phyloP scores from a whole-genome alignment of 64 coral and sea anemone species.

The Actinia equina region DNA sequence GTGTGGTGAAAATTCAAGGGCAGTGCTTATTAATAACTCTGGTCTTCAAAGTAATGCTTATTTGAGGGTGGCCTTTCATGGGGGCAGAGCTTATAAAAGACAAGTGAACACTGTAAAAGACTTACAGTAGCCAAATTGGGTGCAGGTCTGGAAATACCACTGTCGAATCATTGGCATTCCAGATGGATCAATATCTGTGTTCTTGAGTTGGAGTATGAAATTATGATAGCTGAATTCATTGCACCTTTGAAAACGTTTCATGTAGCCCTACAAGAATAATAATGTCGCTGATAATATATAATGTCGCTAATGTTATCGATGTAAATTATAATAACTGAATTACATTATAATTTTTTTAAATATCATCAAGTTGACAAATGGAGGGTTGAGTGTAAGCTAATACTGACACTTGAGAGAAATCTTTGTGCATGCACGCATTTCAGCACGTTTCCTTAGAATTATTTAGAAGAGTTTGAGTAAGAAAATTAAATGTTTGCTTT shows the following conservation, averaged over 20 bases:
- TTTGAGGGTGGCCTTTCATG: no score
- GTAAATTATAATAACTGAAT: no score
- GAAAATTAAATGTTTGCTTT: no score
- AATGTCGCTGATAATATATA: neutral
- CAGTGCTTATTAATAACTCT: no score
- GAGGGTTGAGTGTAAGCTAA: neutral
- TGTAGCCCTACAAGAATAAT: neutral
- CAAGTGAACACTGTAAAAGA: neutral
- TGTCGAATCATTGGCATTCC: conserved; percentile 36
- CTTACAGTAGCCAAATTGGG: conserved; percentile 90
- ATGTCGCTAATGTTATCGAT: neutral
- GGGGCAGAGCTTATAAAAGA: no score
- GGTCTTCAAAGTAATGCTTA: no score
- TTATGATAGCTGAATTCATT: conserved; percentile 31
- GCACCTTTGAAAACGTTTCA: neutral
- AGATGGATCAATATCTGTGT: conserved; percentile 39
- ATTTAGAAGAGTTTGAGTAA: no score
- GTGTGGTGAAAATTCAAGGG: no score
- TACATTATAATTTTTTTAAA: no score
- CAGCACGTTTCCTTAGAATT: no score
- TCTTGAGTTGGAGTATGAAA: conserved; percentile 37
- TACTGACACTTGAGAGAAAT: neutral
- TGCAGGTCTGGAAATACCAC: conserved; percentile 78
- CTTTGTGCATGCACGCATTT: no score
- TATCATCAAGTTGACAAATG: no score